Percentiles rank a stretch among this genome's conserved stretches.
Evolutionary conservation across 2,113 vertebrate genomes (phyloP).

Genomic region (Dendropsophus ebraccatus): DNA sequence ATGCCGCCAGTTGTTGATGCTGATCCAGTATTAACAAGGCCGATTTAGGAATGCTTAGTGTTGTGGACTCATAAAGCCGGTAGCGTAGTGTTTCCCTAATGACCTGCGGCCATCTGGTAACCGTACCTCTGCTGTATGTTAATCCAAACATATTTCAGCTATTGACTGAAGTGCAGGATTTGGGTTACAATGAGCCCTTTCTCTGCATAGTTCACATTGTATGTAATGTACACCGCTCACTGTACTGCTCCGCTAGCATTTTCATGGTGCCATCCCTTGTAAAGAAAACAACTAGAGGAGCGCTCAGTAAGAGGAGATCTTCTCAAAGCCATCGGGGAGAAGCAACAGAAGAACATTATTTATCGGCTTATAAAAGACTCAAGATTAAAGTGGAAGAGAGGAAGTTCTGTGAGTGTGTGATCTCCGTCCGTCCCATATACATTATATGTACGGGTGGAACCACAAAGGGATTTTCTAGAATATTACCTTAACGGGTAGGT

Average conservation of each 20-base stretch:
- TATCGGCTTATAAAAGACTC: slow-evolving; percentile 37
- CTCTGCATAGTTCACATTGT: slow-evolving; percentile 49
- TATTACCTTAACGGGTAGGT: background rate
- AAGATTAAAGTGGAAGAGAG: slow-evolving; percentile 26
- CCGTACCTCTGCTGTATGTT: slow-evolving; percentile 56
- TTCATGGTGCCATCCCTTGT: slow-evolving; percentile 43
- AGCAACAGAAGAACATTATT: slow-evolving; percentile 45
- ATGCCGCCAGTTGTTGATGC: background rate
- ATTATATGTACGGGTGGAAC: background rate
- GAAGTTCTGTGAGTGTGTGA: slow-evolving; percentile 3
- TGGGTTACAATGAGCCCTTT: slow-evolving; percentile 57
- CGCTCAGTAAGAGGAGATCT: slow-evolving; percentile 50
- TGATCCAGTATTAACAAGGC: background rate
- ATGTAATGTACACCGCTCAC: slow-evolving; percentile 54
- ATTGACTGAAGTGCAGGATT: slow-evolving; percentile 47
- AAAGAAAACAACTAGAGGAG: slow-evolving; percentile 50
- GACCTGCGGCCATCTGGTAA: slow-evolving; percentile 60
- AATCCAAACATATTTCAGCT: slow-evolving; percentile 56
- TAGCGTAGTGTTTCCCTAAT: slow-evolving; percentile 53
- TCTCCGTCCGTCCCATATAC: background rate
- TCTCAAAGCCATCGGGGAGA: slow-evolving; percentile 36
- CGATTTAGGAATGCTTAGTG: slow-evolving; percentile 12
- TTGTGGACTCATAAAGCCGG: slow-evolving; percentile 31
- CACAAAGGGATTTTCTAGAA: background rate
- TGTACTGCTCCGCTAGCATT: slow-evolving; percentile 42